Evolutionary conservation across 92 coral and sea anemone species (phyloP), one percentile per base, ranked within the genome.

Genomic region (Phenganax marumi): DNA sequence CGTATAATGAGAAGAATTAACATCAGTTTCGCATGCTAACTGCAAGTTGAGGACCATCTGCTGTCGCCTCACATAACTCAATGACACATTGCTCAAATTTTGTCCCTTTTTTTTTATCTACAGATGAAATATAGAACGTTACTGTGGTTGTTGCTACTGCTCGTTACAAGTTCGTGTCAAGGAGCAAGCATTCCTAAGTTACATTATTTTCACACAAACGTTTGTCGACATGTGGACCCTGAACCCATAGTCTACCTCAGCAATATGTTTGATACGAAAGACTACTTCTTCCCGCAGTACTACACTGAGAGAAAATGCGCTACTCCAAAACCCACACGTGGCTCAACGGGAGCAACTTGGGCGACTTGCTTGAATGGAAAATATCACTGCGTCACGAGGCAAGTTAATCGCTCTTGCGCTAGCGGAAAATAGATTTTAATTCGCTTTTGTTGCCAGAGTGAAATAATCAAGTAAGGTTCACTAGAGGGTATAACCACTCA

Each of bases 271-370:
- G 66, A 78, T 72, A 78, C 83, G 8, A 78, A 61, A 17, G 83
- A 78, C 61, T 43, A 39, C 23, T 78, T 78, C 83, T 78, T 78
- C 18, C 83, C 83, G 2, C 53, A 52, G 9, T 25, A 43, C 10
- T 78, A 43, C 55, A 78, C 60, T 6, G 83, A 78, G 61, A 46
- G 83, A 78, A 78, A 63, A 63, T 78, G 83, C 49, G 33, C 18
- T 7, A 7, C 83, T 7, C 58, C 73, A 7, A 54, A 76, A 49
- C 10, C 19, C 52, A 21, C 12, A 0, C 49, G 52, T 9, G 68
- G 52, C 0, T 25, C 52, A 12, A 39, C 50, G 17, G 55, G 50
- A 55, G 55, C 60, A 3, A 12, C 53, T 7, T 78, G 73, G 72
- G 26, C 83, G 25, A 78, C 72, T 18, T 78, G 83, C 33, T 47